Percentiles rank a stretch among this genome's conserved stretches.
Evolutionary conservation across 2,888 invertebrate species (phyloP).

Genomic region (Odiellus spinosus): DNA sequence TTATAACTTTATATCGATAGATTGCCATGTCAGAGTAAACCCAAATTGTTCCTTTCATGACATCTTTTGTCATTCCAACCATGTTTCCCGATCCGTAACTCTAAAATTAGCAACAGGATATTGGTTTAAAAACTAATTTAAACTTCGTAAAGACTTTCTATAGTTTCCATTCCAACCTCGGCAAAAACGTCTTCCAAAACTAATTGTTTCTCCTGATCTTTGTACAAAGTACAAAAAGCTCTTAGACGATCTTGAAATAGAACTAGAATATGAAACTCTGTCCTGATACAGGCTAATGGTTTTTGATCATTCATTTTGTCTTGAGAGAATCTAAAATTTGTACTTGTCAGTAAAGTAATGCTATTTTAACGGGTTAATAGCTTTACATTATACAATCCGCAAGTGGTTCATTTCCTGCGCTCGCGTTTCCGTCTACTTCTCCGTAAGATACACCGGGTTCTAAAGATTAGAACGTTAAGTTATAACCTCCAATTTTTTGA

Average conservation of each 20-base stretch:
- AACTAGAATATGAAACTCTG: slow-evolving; percentile 75
- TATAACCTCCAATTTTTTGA: too few species aligned
- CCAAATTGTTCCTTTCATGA: slow-evolving; percentile 59
- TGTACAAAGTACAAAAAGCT: slow-evolving; percentile 66
- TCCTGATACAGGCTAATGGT: slow-evolving; percentile 59
- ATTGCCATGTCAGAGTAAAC: slow-evolving; percentile 66
- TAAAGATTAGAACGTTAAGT: too few species aligned
- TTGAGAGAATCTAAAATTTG: slow-evolving; percentile 9
- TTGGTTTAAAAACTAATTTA: not conserved
- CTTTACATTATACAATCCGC: not conserved
- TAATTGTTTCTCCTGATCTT: slow-evolving; percentile 39
- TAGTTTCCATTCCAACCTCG: slow-evolving; percentile 23
- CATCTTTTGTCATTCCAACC: slow-evolving; percentile 63
- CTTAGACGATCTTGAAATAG: slow-evolving; percentile 65
- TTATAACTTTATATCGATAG: slow-evolving; percentile 65
- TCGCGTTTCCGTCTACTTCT: slow-evolving; percentile 40
- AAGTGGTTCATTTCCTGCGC: slow-evolving; percentile 11
- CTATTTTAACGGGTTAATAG: too few species aligned
- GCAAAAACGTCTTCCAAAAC: slow-evolving; percentile 57
- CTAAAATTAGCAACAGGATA: slow-evolving; percentile 23
- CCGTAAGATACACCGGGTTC: slow-evolving; percentile 62
- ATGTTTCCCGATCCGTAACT: slow-evolving; percentile 49
- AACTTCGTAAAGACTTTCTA: not conserved
- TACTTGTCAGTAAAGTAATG: too few species aligned
- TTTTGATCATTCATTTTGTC: slow-evolving; percentile 6